Conservation (phyloP, 2,797 vertebrate genomes). For the Urosaurus nigricauda region DNA sequence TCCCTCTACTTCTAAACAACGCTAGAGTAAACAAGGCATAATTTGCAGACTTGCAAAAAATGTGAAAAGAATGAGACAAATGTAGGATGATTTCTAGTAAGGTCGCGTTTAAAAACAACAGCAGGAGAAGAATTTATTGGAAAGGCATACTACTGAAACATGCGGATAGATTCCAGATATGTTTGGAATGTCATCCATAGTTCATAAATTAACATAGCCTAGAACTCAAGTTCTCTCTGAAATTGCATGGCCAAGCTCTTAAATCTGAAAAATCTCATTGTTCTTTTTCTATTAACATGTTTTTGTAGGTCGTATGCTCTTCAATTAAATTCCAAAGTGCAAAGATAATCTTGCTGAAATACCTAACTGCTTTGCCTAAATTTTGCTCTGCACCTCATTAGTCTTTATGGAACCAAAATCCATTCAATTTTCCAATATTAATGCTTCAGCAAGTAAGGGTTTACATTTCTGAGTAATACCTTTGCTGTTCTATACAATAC, state of each 20-base stretch:
- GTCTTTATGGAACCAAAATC: too few species aligned
- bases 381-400: too few species aligned
- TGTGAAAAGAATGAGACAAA: background rate
- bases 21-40: background rate
- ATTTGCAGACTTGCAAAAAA: background rate
- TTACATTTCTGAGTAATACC: background rate
- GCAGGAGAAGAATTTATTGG: background rate
- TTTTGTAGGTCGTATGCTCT: background rate
- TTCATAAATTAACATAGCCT: background rate
- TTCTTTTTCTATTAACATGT: background rate
- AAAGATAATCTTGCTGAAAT: too few species aligned
- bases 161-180: background rate
- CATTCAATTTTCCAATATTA: too few species aligned
- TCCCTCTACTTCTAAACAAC: conserved; percentile 2
- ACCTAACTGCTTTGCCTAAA: too few species aligned
- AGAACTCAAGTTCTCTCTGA: background rate
- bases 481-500: background rate
- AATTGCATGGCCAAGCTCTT: background rate
- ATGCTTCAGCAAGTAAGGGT: background rate
- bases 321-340: too few species aligned
- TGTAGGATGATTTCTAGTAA: background rate
- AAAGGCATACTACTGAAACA: background rate
- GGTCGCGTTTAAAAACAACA: rapidly evolving
- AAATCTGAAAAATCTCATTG: background rate
- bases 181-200: background rate